These are phyloP conservation scores for Schrankia costaestrigalis DNA, from an alignment of 2,888 invertebrate genomes.

Conservation along the genomic window DNA sequence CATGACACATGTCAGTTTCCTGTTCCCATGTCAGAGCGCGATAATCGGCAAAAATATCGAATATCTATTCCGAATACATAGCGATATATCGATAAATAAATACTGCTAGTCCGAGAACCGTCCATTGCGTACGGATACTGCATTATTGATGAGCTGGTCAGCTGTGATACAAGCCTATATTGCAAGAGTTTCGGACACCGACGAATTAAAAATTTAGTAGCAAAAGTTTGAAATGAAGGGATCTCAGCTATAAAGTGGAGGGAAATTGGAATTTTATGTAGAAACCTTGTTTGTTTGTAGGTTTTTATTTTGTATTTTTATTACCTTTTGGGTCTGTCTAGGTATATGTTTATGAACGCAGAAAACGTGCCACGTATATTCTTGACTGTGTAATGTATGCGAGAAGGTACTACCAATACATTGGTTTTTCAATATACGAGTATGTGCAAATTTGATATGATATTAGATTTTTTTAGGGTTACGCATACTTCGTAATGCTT, in stretches of 20 bases:
- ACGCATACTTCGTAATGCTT: too few relatives aligned
- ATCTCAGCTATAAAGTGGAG: constrained; percentile 17
- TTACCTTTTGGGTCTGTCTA: too few relatives aligned
- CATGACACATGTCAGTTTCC: constrained; percentile 26
- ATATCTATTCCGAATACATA: constrained; percentile 38
- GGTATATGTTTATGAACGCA: too few relatives aligned
- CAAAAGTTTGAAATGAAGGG: constrained; percentile 14
- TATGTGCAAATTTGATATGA: too few relatives aligned
- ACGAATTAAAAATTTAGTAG: constrained; percentile 32
- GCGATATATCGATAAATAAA: constrained; percentile 37
- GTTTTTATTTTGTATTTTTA: too few relatives aligned
- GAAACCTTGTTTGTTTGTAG: constrained; percentile 15
- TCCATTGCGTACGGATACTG: constrained; percentile 24
- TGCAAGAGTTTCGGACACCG: constrained; percentile 31
- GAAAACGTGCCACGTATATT: too few relatives aligned
- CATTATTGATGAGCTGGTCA: constrained; percentile 36
- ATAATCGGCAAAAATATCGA: constrained; percentile 32
- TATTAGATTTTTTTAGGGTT: too few relatives aligned
- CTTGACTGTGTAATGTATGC: too few relatives aligned
- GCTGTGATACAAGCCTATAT: constrained; percentile 29
- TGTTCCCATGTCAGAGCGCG: constrained; percentile 22
- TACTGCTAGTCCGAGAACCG: constrained; percentile 29
- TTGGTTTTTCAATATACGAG: too few relatives aligned
- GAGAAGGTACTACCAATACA: too few relatives aligned
- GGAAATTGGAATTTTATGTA: constrained; percentile 16